phyloP scores from a whole-genome alignment of 2,888 invertebrate species.

The Andrena chrysosceles region DNA sequence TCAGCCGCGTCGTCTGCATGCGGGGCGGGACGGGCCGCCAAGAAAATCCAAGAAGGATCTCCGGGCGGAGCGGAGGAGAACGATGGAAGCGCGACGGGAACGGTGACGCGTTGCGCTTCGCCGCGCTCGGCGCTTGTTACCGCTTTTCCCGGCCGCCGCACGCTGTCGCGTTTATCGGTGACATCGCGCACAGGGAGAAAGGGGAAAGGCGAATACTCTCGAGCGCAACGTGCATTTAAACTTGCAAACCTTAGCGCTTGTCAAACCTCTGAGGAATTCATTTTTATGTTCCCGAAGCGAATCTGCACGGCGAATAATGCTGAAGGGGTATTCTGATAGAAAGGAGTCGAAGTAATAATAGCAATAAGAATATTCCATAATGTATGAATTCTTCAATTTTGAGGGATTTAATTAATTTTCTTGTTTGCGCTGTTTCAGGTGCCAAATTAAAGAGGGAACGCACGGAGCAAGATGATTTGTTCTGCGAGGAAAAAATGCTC shows the following conservation, averaged over 20 bases:
- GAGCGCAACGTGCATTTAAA: not conserved
- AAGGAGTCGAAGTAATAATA: too few relatives aligned
- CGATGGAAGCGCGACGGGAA: constrained; percentile 23
- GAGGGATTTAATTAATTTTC: not conserved
- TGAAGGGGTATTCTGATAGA: too few relatives aligned
- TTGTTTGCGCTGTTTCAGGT: constrained; percentile 71
- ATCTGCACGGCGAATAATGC: too few relatives aligned
- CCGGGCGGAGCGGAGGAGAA: not conserved
- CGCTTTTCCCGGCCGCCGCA: constrained; percentile 22
- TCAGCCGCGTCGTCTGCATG: constrained; percentile 63
- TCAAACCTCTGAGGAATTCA: not conserved
- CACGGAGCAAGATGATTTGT: constrained; percentile 82
- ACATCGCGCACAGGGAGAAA: constrained; percentile 2
- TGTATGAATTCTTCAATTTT: not conserved
- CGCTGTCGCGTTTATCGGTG: constrained; percentile 33
- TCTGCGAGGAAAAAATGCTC: constrained; percentile 84
- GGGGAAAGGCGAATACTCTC: not conserved
- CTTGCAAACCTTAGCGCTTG: not conserved
- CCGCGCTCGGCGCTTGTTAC: constrained; percentile 10
- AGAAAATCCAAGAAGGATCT: constrained; percentile 31
- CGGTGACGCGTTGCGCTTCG: constrained; percentile 48
- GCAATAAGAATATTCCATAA: too few relatives aligned
- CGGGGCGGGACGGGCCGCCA: constrained; percentile 25
- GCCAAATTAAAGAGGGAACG: constrained; percentile 82
- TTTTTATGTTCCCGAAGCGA: too few relatives aligned